These are phyloP conservation scores for Acromyrmex heyeri DNA, from an alignment of 1,140 invertebrate genomes.

Conservation along the genomic window DNA sequence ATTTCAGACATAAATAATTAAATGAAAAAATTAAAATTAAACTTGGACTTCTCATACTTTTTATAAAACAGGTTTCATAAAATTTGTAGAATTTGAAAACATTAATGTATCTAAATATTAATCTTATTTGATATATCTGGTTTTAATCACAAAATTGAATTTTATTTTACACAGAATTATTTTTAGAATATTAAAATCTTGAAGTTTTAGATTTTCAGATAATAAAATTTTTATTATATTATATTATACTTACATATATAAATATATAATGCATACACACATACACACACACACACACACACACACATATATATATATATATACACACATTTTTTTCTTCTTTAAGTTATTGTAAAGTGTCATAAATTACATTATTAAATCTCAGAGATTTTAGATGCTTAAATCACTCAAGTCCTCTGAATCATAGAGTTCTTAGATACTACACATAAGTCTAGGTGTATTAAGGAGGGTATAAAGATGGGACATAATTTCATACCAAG, in stretches of 20 bases:
- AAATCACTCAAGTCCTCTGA: constrained; percentile 5
- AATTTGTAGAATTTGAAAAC: neutral
- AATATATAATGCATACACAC: too few species aligned
- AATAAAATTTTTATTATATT: neutral
- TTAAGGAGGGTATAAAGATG: constrained; percentile 42
- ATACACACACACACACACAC: too few species aligned
- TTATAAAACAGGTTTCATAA: neutral
- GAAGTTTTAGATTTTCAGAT: neutral
- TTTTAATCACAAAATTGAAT: neutral
- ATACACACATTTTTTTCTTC: neutral
- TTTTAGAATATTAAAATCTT: neutral
- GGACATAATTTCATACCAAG: constrained; percentile 76
- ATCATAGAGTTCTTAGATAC: constrained; percentile 11
- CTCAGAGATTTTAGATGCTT: constrained; percentile 1
- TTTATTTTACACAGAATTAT: neutral
- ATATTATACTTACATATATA: neutral
- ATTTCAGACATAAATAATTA: neutral
- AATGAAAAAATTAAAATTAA: neutral
- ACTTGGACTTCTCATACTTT: neutral
- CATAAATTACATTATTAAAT: constrained; percentile 32
- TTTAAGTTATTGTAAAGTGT: neutral
- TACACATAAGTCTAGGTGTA: constrained; percentile 44
- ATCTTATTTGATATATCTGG: neutral
- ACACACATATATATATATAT: too few species aligned
- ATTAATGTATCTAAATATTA: neutral